These are phyloP conservation scores for Drosophila infuscata DNA, from an alignment of 2,888 invertebrate genomes.

Conservation along the genomic window DNA sequence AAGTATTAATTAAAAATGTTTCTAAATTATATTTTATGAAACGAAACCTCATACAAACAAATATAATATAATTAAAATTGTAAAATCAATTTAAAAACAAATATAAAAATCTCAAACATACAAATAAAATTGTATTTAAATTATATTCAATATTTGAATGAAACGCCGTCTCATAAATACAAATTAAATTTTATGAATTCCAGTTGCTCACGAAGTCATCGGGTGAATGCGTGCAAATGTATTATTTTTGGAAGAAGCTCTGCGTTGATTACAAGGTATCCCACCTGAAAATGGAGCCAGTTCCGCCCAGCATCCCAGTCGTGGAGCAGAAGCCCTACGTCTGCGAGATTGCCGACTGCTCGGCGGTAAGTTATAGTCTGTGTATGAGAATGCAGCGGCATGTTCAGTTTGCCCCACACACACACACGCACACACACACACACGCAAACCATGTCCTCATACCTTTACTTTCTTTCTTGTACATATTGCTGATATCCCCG, in stretches of 20 bases:
- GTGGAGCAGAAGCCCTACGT: constrained; percentile 85
- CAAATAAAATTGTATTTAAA: not conserved
- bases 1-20: no score
- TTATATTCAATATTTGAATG: not conserved
- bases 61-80: not conserved
- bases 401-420: constrained; percentile 11
- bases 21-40: no score
- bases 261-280: constrained; percentile 95
- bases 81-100: not conserved
- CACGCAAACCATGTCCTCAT: constrained; percentile 1
- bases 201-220: constrained; percentile 93
- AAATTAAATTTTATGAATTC: not conserved
- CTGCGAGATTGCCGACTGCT: constrained; percentile 88
- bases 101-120: not conserved
- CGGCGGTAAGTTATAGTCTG: constrained; percentile 84
- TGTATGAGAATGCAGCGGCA: constrained; percentile 6
- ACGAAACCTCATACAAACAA: no score
- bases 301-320: constrained; percentile 47
- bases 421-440: not conserved
- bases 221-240: constrained; percentile 98
- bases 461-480: constrained; percentile 47
- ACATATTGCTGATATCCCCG: constrained; percentile 49
- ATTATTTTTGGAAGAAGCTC: constrained; percentile 99
- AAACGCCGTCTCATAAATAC: not conserved
- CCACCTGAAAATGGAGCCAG: constrained; percentile 88